Conservation (phyloP, 64 coral and sea anemone species). For the Montipora capricornis region DNA sequence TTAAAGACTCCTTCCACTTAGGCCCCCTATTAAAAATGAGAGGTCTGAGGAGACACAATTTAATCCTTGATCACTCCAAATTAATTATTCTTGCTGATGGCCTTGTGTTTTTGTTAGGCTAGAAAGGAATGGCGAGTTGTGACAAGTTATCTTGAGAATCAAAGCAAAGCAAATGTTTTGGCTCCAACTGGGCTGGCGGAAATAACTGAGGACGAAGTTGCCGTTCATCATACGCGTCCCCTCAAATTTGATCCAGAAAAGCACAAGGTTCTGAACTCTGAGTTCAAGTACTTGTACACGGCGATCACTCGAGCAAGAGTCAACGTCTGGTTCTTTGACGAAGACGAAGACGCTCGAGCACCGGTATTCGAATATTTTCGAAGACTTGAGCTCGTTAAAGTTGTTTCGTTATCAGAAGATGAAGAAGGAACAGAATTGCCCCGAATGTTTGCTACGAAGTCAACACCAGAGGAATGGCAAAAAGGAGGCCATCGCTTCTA, state of each 20-base stretch:
- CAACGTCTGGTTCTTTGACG: constrained; percentile 98
- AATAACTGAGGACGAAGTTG: constrained; percentile 18
- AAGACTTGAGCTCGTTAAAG: constrained; percentile 23
- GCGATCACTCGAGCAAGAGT: constrained; percentile 95
- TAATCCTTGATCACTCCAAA: no score
- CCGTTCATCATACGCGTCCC: not conserved
- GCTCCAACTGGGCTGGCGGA: constrained; percentile 18
- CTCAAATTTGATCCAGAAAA: constrained; percentile 84
- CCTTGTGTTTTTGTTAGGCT: constrained; percentile 34
- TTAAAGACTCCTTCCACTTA: no score
- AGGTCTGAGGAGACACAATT: no score
- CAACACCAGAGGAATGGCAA: constrained; percentile 46
- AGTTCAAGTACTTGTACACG: constrained; percentile 98
- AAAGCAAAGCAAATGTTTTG: not conserved
- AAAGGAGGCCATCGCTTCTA: constrained; percentile 56
- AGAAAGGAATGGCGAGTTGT: constrained; percentile 73
- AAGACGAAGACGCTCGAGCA: constrained; percentile 79
- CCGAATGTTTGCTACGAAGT: constrained; percentile 52
- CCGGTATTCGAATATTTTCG: constrained; percentile 80
- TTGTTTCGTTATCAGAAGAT: not conserved
- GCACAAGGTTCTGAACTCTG: constrained; percentile 96
- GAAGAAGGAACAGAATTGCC: not conserved
- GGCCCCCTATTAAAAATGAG: no score
- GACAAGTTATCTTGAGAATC: constrained; percentile 35
- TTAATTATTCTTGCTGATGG: not conserved